Conservation (phyloP, 2,888 invertebrate genomes). For the Euspilapteryx auroguttella region DNA sequence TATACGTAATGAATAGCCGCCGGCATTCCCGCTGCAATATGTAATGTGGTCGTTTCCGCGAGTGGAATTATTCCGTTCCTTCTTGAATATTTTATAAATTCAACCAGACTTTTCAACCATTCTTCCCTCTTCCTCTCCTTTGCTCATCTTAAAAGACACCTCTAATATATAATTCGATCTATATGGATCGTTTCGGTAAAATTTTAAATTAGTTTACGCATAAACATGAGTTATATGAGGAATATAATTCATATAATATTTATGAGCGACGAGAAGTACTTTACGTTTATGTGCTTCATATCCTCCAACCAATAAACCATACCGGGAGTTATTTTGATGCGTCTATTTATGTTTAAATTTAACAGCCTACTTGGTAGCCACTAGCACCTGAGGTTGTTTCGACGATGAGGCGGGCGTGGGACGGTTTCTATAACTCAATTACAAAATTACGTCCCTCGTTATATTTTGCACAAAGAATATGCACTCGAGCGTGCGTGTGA, state of each 20-base stretch:
- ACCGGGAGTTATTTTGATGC: constrained; percentile 1
- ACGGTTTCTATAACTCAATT: too few species aligned
- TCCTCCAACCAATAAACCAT: constrained; percentile 1
- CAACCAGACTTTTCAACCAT: too few species aligned
- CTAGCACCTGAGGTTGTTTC: too few species aligned
- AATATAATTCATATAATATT: constrained; percentile 2
- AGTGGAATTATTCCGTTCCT: constrained; percentile 43
- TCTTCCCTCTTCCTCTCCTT: too few species aligned
- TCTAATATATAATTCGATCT: too few species aligned
- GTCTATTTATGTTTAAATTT: background rate
- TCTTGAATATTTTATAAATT: constrained; percentile 48
- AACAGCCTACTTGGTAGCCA: too few species aligned
- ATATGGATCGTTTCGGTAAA: constrained; percentile 3
- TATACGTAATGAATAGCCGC: constrained; percentile 55
- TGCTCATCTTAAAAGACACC: too few species aligned
- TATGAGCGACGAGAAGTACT: background rate
- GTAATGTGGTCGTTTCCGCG: constrained; percentile 48
- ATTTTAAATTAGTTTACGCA: constrained; percentile 4
- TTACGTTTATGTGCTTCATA: constrained; percentile 3
- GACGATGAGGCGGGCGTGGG: too few species aligned
- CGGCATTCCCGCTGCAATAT: constrained; percentile 43
- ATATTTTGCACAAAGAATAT: too few species aligned
- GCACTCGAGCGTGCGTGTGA: too few species aligned
- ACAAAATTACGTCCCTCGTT: too few species aligned
- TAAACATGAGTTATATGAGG: constrained; percentile 7